Evolutionary conservation across 2,888 invertebrate species (phyloP).

Genomic region (Eulithis testata): DNA sequence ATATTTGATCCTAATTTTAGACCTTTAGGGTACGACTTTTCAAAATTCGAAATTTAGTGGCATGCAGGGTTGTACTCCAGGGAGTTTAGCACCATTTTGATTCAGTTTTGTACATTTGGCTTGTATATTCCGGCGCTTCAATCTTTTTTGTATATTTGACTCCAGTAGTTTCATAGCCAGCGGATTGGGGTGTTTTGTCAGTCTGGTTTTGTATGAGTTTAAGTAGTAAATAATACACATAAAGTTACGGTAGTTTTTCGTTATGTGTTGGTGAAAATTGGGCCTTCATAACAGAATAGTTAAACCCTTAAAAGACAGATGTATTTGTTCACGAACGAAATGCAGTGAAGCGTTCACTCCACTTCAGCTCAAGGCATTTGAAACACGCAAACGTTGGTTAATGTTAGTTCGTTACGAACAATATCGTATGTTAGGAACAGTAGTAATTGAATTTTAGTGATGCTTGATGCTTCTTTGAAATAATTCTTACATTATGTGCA

Average conservation of each 20-base stretch:
- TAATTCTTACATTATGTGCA: background rate
- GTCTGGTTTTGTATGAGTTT: too few species aligned
- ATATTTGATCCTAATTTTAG: too few species aligned
- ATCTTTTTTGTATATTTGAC: too few species aligned
- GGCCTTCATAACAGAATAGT: slow-evolving; percentile 1
- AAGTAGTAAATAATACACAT: too few species aligned
- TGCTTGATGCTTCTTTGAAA: slow-evolving; percentile 4
- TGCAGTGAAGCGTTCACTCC: slow-evolving; percentile 49
- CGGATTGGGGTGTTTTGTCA: too few species aligned
- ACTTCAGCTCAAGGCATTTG: slow-evolving; percentile 49
- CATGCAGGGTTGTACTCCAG: too few species aligned
- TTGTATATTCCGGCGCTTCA: too few species aligned
- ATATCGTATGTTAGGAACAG: slow-evolving; percentile 18
- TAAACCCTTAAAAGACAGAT: slow-evolving; percentile 12
- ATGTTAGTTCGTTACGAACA: slow-evolving; percentile 36
- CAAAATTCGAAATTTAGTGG: too few species aligned
- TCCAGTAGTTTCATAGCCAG: too few species aligned
- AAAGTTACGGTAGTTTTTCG: background rate
- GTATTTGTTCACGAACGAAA: slow-evolving; percentile 39
- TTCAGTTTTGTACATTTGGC: too few species aligned
- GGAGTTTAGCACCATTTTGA: too few species aligned
- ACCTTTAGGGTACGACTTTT: too few species aligned
- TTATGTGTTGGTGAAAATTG: background rate
- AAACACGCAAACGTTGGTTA: slow-evolving; percentile 45
- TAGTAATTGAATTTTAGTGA: slow-evolving; percentile 22